Evolutionary conservation across 1,140 invertebrate species (phyloP).

Genomic region (Bombus pyrosoma): DNA sequence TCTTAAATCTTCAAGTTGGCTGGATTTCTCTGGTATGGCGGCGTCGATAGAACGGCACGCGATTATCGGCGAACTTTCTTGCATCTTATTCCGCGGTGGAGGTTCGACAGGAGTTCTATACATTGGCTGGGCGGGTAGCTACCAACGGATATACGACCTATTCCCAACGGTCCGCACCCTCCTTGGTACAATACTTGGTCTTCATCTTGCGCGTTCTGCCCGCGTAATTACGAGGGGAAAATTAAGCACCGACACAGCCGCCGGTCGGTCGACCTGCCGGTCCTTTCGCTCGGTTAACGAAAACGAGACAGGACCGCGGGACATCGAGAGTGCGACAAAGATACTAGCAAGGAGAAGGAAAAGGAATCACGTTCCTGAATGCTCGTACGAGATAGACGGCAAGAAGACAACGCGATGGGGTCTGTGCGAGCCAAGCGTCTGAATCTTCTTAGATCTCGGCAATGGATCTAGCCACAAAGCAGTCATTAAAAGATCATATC

Average conservation of each 20-base stretch:
- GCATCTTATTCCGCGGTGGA: conserved; percentile 43
- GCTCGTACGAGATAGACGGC: conserved; percentile 75
- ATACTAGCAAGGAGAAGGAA: conserved; percentile 55
- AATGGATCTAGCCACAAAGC: conserved; percentile 82
- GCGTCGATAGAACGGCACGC: conserved; percentile 23
- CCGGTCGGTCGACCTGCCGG: conserved; percentile 77
- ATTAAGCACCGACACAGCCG: conserved; percentile 82
- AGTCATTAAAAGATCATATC: conserved; percentile 83
- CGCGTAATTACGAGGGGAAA: conserved; percentile 81
- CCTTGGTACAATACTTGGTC: conserved; percentile 68
- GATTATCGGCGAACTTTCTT: conserved; percentile 48
- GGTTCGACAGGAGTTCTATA: conserved; percentile 64
- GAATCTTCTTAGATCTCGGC: conserved; percentile 78
- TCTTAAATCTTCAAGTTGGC: neutral
- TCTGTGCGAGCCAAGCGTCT: conserved; percentile 66
- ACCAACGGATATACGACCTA: conserved; percentile 64
- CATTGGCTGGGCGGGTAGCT: conserved; percentile 62
- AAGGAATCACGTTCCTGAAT: conserved; percentile 72
- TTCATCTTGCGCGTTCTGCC: conserved; percentile 69
- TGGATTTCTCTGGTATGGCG: neutral
- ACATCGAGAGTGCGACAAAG: conserved; percentile 53
- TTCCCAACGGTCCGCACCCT: conserved; percentile 65
- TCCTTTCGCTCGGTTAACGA: conserved; percentile 75
- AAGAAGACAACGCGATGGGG: conserved; percentile 66
- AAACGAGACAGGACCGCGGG: conserved; percentile 45